Evolutionary conservation across 2,113 vertebrate species (phyloP).

Genomic region (Labeo catla): DNA sequence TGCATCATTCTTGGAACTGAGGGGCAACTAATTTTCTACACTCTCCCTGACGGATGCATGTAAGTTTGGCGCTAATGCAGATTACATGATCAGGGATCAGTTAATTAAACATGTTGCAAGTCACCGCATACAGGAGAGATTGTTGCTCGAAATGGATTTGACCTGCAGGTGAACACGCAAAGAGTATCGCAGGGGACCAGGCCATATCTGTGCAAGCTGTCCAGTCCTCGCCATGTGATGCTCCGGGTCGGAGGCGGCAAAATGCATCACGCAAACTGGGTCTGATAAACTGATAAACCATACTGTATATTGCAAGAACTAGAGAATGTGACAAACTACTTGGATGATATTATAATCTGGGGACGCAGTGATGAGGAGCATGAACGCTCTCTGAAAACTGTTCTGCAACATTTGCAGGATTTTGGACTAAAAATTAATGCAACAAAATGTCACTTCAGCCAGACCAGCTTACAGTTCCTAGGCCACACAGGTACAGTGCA

Average conservation of each 20-base stretch:
- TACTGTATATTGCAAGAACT: background rate
- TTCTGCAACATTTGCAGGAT: too few species aligned
- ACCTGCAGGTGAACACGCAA: background rate
- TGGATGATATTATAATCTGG: background rate
- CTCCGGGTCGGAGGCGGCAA: background rate
- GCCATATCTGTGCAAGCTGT: background rate
- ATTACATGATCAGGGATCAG: background rate
- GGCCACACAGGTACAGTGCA: background rate
- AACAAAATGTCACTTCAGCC: background rate
- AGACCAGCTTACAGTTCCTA: background rate
- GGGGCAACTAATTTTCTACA: constrained; percentile 25
- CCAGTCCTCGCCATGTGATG: background rate
- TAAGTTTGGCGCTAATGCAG: background rate
- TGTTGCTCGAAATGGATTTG: background rate
- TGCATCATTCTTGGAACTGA: too few species aligned
- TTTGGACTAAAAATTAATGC: background rate
- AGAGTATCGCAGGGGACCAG: background rate
- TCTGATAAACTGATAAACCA: too few species aligned
- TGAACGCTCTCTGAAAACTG: too few species aligned
- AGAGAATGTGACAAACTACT: background rate
- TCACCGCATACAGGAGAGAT: background rate
- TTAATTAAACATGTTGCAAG: background rate
- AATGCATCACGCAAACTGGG: background rate
- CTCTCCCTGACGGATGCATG: constrained; percentile 5
- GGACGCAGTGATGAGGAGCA: background rate